Percentiles rank a stretch among this genome's conserved stretches.
Conservation (phyloP, 2,888 invertebrate species). For the Ichneumoninae sp. region DNA sequence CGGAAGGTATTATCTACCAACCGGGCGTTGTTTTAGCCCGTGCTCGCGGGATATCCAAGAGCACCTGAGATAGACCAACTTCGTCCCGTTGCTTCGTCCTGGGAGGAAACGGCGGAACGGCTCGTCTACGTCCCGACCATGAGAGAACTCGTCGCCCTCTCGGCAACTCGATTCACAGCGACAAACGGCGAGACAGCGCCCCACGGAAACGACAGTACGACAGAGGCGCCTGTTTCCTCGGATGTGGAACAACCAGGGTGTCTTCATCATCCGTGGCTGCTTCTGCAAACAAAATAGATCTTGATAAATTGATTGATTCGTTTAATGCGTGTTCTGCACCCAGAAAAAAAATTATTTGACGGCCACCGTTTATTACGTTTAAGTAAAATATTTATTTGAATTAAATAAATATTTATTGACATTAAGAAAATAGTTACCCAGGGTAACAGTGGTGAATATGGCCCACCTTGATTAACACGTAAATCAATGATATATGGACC, state of each 20-base stretch:
- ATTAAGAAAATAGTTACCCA: no score
- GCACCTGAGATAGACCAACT: conserved; percentile 11
- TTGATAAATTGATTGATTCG: neutral
- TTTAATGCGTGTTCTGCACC: no score
- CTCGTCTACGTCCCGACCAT: neutral
- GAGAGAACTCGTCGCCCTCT: neutral
- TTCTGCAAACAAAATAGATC: neutral
- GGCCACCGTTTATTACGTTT: no score
- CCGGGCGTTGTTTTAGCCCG: conserved; percentile 9
- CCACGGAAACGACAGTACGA: neutral
- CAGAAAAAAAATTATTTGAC: no score
- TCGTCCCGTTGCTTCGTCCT: neutral
- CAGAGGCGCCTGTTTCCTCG: neutral
- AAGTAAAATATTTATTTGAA: no score
- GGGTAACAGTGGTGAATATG: no score
- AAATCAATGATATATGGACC: no score
- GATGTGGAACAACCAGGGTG: neutral
- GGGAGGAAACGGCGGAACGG: neutral
- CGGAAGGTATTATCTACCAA: conserved; percentile 16
- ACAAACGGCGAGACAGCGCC: neutral
- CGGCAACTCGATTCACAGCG: neutral
- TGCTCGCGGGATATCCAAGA: conserved; percentile 1
- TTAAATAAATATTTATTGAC: no score
- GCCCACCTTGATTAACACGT: no score
- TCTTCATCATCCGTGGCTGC: neutral